Evolutionary conservation across 2,888 invertebrate species (phyloP).

Genomic region (Lamellibrachia columna): DNA sequence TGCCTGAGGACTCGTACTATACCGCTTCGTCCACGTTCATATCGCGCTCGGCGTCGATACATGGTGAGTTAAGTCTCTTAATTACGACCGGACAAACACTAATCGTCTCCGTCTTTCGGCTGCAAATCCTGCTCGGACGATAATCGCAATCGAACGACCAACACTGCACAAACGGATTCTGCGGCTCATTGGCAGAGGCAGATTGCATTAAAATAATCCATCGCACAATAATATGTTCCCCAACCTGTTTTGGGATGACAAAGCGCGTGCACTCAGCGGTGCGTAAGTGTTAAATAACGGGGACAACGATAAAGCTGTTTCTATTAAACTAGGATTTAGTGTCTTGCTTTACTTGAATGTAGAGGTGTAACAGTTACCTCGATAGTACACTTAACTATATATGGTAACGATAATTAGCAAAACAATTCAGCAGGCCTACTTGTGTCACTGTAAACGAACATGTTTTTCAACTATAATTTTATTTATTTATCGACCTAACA

Average conservation of each 20-base stretch:
- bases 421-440: no score
- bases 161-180: neutral
- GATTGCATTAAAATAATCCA: neutral
- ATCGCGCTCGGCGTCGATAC: neutral
- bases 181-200: neutral
- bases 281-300: neutral
- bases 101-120: constrained; percentile 1
- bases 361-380: no score
- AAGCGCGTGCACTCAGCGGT: neutral
- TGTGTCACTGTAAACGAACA: no score
- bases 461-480: no score
- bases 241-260: neutral
- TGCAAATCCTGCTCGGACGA: neutral
- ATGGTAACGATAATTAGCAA: no score
- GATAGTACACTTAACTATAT: no score
- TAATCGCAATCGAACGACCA: neutral
- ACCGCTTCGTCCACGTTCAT: neutral
- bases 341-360: no score
- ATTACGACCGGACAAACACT: neutral
- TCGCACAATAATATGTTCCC: neutral
- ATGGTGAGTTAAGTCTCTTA: neutral
- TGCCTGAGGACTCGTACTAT: neutral
- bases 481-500: no score
- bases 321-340: no score
- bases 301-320: neutral